Evolutionary conservation across 2,113 vertebrate species (phyloP).

Genomic region (zebrafish (Danio rerio)): GRCz12tu NC_133180.1:36463501-36464000

Average conservation of each 20-base stretch:
- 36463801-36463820: background rate
- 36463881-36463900: background rate
- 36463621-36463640: background rate
- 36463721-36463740: background rate
- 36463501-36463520: background rate
- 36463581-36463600: background rate
- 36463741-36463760: background rate
- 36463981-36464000: background rate
- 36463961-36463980: background rate
- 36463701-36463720: background rate
- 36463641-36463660: constrained; percentile 13
- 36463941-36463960: background rate
- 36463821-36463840: background rate
- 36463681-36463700: background rate
- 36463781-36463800: background rate
- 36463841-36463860: background rate
- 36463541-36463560: background rate
- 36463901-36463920: background rate
- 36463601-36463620: background rate
- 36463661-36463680: background rate
- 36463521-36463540: constrained; percentile 2
- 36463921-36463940: background rate
- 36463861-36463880: background rate
- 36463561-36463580: background rate
- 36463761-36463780: background rate